phyloP scores from a whole-genome alignment of 2,797 vertebrate genomes.

The Pseudocheirus occidentalis region DNA sequence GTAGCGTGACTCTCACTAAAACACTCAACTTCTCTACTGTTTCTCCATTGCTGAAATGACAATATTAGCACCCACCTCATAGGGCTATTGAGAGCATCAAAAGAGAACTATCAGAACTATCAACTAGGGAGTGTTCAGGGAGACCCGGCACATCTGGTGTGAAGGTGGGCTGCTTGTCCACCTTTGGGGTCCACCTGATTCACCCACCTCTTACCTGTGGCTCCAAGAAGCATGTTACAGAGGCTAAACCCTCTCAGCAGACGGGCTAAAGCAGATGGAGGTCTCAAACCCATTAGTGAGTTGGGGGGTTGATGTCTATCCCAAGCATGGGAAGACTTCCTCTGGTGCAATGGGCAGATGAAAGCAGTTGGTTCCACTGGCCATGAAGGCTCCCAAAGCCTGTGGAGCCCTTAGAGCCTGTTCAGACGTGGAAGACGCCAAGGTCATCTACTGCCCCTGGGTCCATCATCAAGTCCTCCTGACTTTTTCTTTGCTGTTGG shows the following conservation, averaged over 20 bases:
- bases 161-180: not conserved
- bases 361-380: not conserved
- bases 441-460: no score
- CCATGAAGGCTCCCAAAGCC: not conserved
- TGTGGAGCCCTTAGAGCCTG: not conserved
- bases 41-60: not conserved
- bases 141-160: not conserved
- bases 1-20: not conserved
- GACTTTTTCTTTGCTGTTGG: not conserved
- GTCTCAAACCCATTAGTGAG: not conserved
- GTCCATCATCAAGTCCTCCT: not conserved
- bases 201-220: not conserved
- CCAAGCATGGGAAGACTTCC: not conserved
- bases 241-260: not conserved
- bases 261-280: rapidly evolving
- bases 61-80: not conserved
- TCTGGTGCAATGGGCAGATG: not conserved
- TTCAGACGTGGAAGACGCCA: not conserved
- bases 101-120: not conserved
- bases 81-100: not conserved
- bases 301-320: not conserved
- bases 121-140: not conserved
- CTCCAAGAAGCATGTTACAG: not conserved
- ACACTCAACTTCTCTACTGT: not conserved
- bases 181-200: not conserved